Conservation (phyloP, 2,888 invertebrate genomes). For the Scrobipalpa costella region DNA sequence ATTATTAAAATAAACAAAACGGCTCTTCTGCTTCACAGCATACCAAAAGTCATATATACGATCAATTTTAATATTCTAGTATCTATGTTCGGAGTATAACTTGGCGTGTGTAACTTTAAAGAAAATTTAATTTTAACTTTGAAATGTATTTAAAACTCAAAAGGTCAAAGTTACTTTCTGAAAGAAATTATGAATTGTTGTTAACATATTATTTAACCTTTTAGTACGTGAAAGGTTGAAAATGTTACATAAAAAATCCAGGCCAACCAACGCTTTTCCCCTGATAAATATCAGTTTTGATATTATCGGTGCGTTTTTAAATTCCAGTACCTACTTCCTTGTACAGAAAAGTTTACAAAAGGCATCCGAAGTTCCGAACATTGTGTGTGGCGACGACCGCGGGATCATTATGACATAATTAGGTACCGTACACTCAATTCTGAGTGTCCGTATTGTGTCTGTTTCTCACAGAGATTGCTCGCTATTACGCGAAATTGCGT, state of each 20-base stretch:
- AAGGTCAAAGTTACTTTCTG: not conserved
- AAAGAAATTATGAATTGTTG: constrained; percentile 11
- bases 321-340: not conserved
- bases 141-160: not conserved
- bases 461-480: constrained; percentile 68
- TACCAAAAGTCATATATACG: not conserved
- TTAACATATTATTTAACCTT: constrained; percentile 17
- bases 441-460: constrained; percentile 59
- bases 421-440: constrained; percentile 69
- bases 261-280: constrained; percentile 7
- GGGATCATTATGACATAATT: constrained; percentile 57
- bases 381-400: constrained; percentile 28
- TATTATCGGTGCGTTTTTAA: not conserved
- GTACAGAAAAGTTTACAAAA: not conserved
- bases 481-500: constrained; percentile 65
- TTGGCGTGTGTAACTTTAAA: not conserved
- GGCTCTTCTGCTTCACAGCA: not conserved
- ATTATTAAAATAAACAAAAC: not conserved
- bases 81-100: not conserved
- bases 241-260: not conserved
- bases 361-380: constrained; percentile 1
- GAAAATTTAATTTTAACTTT: not conserved
- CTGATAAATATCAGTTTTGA: not conserved
- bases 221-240: constrained; percentile 26
- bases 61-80: too few relatives aligned